Evolutionary conservation across 2,888 invertebrate species (phyloP), one percentile per base, ranked within the genome.

Genomic region (Chrysina gloriosa): DNA sequence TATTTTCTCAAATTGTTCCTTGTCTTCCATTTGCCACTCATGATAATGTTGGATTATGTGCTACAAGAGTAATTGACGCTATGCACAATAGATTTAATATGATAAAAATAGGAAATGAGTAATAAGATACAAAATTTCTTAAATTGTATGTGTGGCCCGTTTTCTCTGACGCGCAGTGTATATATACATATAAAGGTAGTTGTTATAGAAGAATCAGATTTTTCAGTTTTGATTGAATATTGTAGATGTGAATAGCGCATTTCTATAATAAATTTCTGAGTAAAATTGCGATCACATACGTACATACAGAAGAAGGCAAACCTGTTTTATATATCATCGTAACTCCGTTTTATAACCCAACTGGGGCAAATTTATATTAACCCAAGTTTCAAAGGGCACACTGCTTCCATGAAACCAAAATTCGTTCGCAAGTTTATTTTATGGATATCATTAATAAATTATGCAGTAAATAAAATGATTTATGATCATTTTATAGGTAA

Each of bases 231-330:
- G n/a, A 31, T 6, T 9, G 21, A 47, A 47, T 21, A 47, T 47
- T 47, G 47, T 21, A 47, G 19, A 21, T 47, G 23, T 21, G 23
- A 47, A 2, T 21, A n/a, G 47, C 9, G 23, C 23, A 47, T 23
- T 47, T 47, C 21, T 47, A 47, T 21, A 47, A 47, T 47, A 47
- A 21, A 21, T 21, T 23, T 47, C n/a, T 9, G n/a, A n/a, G n/a
- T n/a, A n/a, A n/a, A 23, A 47, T 47, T 47, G 23, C 47, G 47
- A 47, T 47, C 47, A 23, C 21, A 47, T 47, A 47, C 47, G 47
- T 23, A 47, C 47, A 21, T 47, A 47, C 19, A 21, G 19, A 23
- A 21, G 47, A 47, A 16, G 23, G 21, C 23, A 47, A 47, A 47
- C 19, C 47, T 16, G 16, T 23, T 47, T n/a, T 47, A 47, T 47